Evolutionary conservation across 2,113 vertebrate species (phyloP).

Genomic region (Theristicus caerulescens): DNA sequence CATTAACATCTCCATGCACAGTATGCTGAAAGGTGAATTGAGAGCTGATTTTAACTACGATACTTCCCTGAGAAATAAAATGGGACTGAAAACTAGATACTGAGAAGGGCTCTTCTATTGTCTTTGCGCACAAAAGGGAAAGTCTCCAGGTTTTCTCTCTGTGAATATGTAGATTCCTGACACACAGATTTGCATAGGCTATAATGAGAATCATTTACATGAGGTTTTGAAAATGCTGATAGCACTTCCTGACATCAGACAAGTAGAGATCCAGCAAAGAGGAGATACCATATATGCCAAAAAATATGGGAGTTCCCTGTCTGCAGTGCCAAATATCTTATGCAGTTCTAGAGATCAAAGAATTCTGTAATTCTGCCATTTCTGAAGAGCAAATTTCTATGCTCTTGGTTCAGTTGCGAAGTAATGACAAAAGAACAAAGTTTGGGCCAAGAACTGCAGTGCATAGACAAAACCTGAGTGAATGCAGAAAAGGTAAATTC

Average conservation of each 20-base stretch:
- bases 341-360: neutral
- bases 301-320: neutral
- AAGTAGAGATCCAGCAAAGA: neutral
- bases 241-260: neutral
- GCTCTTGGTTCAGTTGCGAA: neutral
- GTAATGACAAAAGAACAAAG: neutral
- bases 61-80: neutral
- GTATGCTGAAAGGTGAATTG: neutral
- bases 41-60: neutral
- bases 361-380: neutral
- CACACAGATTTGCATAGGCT: neutral
- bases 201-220: neutral
- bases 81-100: neutral
- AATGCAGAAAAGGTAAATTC: neutral
- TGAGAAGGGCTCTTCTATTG: neutral
- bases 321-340: neutral
- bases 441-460: neutral
- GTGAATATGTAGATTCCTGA: neutral
- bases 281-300: neutral
- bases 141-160: neutral
- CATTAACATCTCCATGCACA: neutral
- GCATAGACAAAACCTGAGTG: neutral
- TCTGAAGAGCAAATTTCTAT: accelerated
- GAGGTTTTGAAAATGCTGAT: neutral
- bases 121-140: neutral